A percentile compares a stretch with the other conserved stretches of the same genome.
Evolutionary conservation across 2,797 vertebrate species (phyloP).

Genomic region (Paratrypauchen microcephalus): DNA sequence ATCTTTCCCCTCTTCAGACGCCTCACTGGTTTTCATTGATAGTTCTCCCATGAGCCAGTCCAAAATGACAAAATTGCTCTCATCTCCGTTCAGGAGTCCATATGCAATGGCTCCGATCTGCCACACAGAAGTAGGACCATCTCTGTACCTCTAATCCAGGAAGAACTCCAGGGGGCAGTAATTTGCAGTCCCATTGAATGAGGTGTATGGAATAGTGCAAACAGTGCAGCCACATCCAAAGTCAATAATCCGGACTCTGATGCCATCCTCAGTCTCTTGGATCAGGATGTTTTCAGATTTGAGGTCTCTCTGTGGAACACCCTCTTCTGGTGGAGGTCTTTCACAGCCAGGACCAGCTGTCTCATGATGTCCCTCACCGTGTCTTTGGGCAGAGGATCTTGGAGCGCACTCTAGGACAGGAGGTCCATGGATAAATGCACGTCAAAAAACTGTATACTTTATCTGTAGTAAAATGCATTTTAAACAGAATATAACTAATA

Average conservation of each 20-base stretch:
- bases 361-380: neutral
- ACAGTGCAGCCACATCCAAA: neutral
- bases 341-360: neutral
- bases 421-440: neutral
- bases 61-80: neutral
- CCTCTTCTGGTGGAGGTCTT: neutral
- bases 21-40: neutral
- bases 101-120: neutral
- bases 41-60: neutral
- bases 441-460: too few species aligned
- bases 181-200: neutral
- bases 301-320: neutral
- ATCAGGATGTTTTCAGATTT: neutral
- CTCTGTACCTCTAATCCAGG: neutral
- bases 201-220: neutral
- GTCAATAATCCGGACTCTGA: neutral
- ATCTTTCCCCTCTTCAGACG: neutral
- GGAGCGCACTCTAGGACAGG: neutral
- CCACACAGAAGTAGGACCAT: neutral
- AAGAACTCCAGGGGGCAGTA: neutral
- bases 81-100: neutral
- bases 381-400: neutral
- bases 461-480: too few species aligned
- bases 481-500: too few species aligned
- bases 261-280: neutral